These are phyloP conservation scores for Ormyrus nitidulus DNA, from an alignment of 2,888 invertebrate genomes.

Conservation along the genomic window DNA sequence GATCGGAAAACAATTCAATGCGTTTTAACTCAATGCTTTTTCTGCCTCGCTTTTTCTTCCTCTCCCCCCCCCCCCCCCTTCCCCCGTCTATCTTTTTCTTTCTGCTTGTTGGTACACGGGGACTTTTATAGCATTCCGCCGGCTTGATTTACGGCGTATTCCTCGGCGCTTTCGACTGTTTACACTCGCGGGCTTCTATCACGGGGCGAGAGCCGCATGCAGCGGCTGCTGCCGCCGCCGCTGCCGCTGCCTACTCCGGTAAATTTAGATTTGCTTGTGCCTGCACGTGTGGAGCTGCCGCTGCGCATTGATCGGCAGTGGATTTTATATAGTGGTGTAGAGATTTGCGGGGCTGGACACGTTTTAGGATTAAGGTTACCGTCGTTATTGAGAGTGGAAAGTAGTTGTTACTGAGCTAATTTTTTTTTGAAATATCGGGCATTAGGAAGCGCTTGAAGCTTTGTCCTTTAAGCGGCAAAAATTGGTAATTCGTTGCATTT, in stretches of 20 bases:
- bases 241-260: not conserved
- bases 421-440: too few relatives aligned
- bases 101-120: constrained; percentile 10
- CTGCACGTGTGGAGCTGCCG: constrained; percentile 1
- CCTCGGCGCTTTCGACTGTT: constrained; percentile 23
- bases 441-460: too few relatives aligned
- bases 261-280: constrained; percentile 17
- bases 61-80: not conserved
- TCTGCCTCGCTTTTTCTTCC: not conserved
- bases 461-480: too few relatives aligned
- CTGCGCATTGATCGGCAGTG: not conserved
- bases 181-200: constrained; percentile 6
- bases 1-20: too few relatives aligned
- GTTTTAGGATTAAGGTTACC: too few relatives aligned
- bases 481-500: too few relatives aligned
- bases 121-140: constrained; percentile 45
- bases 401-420: too few relatives aligned
- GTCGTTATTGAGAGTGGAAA: too few relatives aligned
- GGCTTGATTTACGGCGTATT: constrained; percentile 43
- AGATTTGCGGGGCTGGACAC: too few relatives aligned
- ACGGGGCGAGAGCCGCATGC: not conserved
- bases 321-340: not conserved
- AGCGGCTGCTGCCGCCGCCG: not conserved
- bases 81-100: not conserved
- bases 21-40: not conserved